Evolutionary conservation across 2,113 vertebrate genomes (phyloP), one percentile per base, ranked within the genome.

Genomic region (Helogale parvula): DNA sequence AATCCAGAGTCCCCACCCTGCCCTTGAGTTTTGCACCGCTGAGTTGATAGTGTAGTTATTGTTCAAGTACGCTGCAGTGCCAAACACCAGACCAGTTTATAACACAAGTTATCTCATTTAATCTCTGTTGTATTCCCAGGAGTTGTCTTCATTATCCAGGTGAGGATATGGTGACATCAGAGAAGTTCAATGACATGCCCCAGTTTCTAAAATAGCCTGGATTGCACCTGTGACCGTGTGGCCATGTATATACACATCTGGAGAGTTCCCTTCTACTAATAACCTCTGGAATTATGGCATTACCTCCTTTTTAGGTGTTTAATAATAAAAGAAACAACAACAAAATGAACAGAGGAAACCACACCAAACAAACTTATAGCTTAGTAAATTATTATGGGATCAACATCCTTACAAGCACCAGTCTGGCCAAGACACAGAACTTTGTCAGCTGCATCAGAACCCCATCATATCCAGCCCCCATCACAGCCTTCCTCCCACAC

Each of bases 381-480:
- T 85, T 50, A 27, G 82, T 76, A 69, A 76, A 65, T 57, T 50
- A 5, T 47, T 4, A 0, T 60, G 68, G 47, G 10, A 23, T 86
- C 31, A 65, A 7, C 8, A 81, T 12, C 4, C 38, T 92, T 82
- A 0, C 17, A 19, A 38, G 76, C 71, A 86, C 23, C n/a, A 54
- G 33, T 41, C 7, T 69, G 19, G 27, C 63, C 8, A 89, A 89
- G 38, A 81, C 69, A 14, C 27, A 54, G 31, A 52, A 38, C 19
- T 47, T 47, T 13, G 2, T n/a, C 7, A 13, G 17, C n/a, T 15
- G 21, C 23, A n/a, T 7, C 6, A n/a, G 74, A 50, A 27, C 3
- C 3, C 12, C 10, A 13, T 21, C n/a, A 1, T 29, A 5, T 17
- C 7, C 2, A 9, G 5, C 15, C 13, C 54, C 47, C 4, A 2